Conservation (phyloP, 2,113 vertebrate species). For the Peucedramus taeniatus region DNA sequence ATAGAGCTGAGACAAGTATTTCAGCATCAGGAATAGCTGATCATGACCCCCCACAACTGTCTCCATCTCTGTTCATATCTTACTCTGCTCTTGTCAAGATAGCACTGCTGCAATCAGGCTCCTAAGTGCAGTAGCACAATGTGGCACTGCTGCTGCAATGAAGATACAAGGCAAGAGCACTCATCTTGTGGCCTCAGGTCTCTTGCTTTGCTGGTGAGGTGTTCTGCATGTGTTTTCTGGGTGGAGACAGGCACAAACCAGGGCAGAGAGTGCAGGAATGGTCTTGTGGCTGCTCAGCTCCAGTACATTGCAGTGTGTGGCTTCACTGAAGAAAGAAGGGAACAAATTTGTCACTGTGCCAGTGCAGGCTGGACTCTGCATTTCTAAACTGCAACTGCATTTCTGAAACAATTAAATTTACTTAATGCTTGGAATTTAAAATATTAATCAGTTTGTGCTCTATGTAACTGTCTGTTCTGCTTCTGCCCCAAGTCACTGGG, state of each 20-base stretch:
- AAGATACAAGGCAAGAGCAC: neutral
- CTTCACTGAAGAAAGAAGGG: neutral
- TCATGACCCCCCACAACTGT: neutral
- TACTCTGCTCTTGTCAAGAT: neutral
- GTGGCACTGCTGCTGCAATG: neutral
- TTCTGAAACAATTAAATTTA: neutral
- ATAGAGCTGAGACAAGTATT: neutral
- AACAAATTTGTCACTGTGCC: neutral
- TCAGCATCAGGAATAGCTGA: neutral
- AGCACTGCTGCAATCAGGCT: neutral
- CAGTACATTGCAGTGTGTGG: accelerated
- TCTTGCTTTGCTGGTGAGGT: neutral
- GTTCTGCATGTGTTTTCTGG: neutral
- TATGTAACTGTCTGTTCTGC: neutral
- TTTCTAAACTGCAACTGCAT: neutral
- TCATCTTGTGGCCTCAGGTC: neutral
- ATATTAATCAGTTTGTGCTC: neutral
- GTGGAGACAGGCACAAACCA: neutral
- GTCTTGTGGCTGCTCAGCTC: neutral
- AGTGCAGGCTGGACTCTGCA: neutral
- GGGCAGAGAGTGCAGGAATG: neutral
- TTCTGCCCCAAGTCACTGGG: neutral
- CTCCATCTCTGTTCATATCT: neutral
- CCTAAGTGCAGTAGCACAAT: neutral
- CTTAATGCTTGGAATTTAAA: neutral